Conservation (phyloP, 92 coral and sea anemone genomes). For the Porites divaricata region DNA sequence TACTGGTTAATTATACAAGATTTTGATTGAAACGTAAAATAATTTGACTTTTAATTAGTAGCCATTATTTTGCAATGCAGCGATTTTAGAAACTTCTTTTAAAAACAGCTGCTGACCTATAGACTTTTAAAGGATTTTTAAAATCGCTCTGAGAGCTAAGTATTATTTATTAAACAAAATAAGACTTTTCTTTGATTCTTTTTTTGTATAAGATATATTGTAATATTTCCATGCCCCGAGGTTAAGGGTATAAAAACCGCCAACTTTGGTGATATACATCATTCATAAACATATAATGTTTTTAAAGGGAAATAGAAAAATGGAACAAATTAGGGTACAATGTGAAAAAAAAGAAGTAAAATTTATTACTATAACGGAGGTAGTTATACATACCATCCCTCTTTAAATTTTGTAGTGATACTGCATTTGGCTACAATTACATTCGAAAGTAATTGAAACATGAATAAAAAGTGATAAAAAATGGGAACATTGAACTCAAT, state of each 20-base stretch:
- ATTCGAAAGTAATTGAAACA: neutral
- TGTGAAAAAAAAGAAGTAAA: neutral
- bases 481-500: neutral
- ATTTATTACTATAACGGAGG: neutral
- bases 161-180: constrained; percentile 18
- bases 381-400: neutral
- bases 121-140: neutral
- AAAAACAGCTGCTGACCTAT: neutral
- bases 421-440: constrained; percentile 7
- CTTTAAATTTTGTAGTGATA: constrained; percentile 3
- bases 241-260: neutral
- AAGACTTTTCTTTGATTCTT: neutral
- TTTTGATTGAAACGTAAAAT: constrained; percentile 2
- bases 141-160: neutral
- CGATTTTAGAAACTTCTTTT: neutral
- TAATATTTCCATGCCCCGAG: neutral
- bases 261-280: neutral
- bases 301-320: neutral
- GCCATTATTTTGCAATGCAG: neutral
- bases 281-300: neutral
- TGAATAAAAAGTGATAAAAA: constrained; percentile 21
- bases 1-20: neutral
- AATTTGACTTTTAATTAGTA: neutral
- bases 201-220: neutral
- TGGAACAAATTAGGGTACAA: neutral